Evolutionary conservation across 2,113 vertebrate species (phyloP), one percentile per base, ranked within the genome.

Genomic region (Salvator merianae): DNA sequence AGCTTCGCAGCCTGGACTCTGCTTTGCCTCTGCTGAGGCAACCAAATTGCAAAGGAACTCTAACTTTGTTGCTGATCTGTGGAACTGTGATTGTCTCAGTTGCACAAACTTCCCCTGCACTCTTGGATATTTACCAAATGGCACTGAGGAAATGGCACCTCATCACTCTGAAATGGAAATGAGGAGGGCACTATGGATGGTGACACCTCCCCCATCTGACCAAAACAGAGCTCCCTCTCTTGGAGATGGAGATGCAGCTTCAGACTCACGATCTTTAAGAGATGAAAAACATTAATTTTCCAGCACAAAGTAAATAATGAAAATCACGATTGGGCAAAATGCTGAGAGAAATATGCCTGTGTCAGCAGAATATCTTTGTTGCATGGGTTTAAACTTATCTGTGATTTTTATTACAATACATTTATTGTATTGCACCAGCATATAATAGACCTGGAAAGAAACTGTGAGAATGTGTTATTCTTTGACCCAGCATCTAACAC

Each of bases 381-480:
- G 2, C 2, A 3, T n/a, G n/a, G 20, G 26, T 53, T 63, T 66
- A 76, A 50, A 66, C 50, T 65, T 73, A 24, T 9, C 10, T 65
- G 13, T 66, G 22, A 28, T 65, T 75, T n/a, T 83, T 47, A 66
- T 75, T 83, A 74, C 36, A 18, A 75, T 20, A 47, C 20, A 65
- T 68, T 66, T 63, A 75, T 83, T 75, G n/a, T 66, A 50, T 75
- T 83, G 20, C 16, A 34, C n/a, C 59, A 53, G 53, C 55, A 69
- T 55, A 38, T 38, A 84, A 69, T 50, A 83, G n/a, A 32, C 3
- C 72, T 65, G 40, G 30, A 76, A n/a, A 50, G 7, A 68, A 70
- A 53, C 34, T 63, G 81, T 63, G 28, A 74, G 53, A 82, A 75
- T 47, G 40, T 32, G 76, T 76, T 66, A 83, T 36, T 76, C 70